Evolutionary conservation across 1,140 invertebrate species (phyloP).

Genomic region (Tetragonula clypearis): DNA sequence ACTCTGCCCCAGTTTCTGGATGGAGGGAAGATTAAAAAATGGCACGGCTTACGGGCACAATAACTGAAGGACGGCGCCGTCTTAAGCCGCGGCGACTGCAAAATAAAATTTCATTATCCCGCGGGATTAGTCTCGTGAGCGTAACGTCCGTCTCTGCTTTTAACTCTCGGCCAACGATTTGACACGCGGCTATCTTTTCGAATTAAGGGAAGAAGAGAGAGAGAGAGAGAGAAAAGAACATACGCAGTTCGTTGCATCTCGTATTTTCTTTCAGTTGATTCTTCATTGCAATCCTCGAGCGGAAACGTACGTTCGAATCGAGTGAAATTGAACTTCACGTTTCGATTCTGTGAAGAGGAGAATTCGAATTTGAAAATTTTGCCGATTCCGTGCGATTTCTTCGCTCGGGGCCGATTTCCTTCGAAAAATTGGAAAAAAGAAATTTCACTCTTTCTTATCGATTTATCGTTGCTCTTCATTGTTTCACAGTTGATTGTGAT

Average conservation of each 20-base stretch:
- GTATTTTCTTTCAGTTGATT: not conserved
- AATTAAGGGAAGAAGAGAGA: not conserved
- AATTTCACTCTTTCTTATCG: too few species aligned
- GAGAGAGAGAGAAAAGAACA: not conserved
- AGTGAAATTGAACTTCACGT: too few species aligned
- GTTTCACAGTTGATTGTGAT: too few species aligned
- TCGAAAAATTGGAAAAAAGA: too few species aligned
- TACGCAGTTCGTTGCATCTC: not conserved
- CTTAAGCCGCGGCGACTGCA: not conserved
- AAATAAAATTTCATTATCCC: constrained; percentile 32
- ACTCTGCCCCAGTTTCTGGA: not conserved
- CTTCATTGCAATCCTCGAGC: too few species aligned
- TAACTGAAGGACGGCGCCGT: not conserved
- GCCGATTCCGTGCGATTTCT: too few species aligned
- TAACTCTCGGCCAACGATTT: not conserved
- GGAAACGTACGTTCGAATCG: too few species aligned
- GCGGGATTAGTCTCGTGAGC: not conserved
- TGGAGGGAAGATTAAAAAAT: constrained; percentile 10
- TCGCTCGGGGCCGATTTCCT: too few species aligned
- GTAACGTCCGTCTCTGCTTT: not conserved
- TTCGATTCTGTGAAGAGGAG: too few species aligned
- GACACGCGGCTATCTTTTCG: too few species aligned
- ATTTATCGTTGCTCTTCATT: too few species aligned
- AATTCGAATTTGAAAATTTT: too few species aligned
- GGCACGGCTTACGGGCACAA: constrained; percentile 10